Evolutionary conservation across 2,113 vertebrate genomes (phyloP).

Genomic region (Mustelus asterias): DNA sequence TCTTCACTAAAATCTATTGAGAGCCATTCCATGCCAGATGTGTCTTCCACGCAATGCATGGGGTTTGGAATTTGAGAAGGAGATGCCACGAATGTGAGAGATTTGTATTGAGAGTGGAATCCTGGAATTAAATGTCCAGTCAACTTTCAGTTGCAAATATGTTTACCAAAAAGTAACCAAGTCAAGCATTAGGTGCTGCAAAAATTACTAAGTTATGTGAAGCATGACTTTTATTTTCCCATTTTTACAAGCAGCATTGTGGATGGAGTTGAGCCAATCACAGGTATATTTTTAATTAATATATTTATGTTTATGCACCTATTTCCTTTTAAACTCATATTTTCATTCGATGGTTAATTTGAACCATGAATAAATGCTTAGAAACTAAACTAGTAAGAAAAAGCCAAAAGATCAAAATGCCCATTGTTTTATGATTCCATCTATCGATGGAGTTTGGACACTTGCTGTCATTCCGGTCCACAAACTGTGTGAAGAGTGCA

Average conservation of each 20-base stretch:
- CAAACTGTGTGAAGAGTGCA: background rate
- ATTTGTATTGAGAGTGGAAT: background rate
- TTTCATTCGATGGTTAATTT: background rate
- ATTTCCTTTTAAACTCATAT: background rate
- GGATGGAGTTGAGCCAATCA: conserved; percentile 58
- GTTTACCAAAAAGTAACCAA: background rate
- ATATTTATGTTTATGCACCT: background rate
- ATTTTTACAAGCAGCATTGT: conserved; percentile 55
- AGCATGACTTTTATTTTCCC: conserved; percentile 41
- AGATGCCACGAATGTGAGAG: background rate
- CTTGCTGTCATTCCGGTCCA: background rate
- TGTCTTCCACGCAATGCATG: background rate
- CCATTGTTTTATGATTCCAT: background rate
- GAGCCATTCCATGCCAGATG: background rate
- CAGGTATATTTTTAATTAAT: conserved; percentile 49
- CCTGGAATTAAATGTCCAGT: background rate
- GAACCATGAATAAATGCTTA: background rate
- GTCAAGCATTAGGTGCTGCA: background rate
- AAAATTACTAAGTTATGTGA: background rate
- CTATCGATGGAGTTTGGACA: background rate
- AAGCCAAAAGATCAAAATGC: background rate
- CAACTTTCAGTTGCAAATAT: background rate
- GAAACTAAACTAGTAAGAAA: background rate
- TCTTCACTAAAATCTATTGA: background rate
- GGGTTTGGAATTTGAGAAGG: background rate